A percentile compares a stretch with the other conserved stretches of the same genome.
These are phyloP conservation scores for Spinus olivaceus DNA, from an alignment of 2,797 vertebrate genomes.

Conservation along the genomic window DNA sequence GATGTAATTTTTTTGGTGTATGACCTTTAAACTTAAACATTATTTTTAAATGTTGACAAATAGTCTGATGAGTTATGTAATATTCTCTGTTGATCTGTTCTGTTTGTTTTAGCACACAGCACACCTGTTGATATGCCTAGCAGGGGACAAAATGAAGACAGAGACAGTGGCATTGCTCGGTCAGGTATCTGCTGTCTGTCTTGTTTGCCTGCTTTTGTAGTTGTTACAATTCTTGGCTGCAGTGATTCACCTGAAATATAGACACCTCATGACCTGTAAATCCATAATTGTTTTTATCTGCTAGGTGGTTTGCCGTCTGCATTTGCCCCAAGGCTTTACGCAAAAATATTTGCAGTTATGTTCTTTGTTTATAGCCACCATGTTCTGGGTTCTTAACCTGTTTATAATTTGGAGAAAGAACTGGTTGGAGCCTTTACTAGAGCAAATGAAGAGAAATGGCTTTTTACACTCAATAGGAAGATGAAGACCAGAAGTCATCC, in stretches of 20 bases:
- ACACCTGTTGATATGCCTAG: slow-evolving; percentile 90
- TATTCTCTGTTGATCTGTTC: not conserved
- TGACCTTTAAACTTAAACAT: slow-evolving; percentile 7
- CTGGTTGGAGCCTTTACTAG: not conserved
- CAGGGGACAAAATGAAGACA: slow-evolving; percentile 84
- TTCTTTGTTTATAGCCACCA: not conserved
- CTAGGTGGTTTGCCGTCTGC: not conserved
- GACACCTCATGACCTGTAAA: not conserved
- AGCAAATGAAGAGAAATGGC: not conserved
- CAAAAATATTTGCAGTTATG: not conserved
- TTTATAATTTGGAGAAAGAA: not conserved
- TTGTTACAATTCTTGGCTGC: not conserved
- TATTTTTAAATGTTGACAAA: not conserved
- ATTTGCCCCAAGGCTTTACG: not conserved
- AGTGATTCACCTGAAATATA: not conserved
- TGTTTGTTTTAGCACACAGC: slow-evolving; percentile 80
- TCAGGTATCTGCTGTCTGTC: slow-evolving; percentile 76
- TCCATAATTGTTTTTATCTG: not conserved
- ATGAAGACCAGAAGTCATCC: not conserved
- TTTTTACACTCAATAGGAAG: not conserved
- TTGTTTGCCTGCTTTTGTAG: not conserved
- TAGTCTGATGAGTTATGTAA: not conserved
- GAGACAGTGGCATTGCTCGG: slow-evolving; percentile 86
- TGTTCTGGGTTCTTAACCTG: not conserved
- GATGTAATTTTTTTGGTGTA: not conserved